Percentiles rank a stretch among this genome's conserved stretches.
Conservation (phyloP, 2,888 invertebrate species). For the Polydrusus tereticollis region DNA sequence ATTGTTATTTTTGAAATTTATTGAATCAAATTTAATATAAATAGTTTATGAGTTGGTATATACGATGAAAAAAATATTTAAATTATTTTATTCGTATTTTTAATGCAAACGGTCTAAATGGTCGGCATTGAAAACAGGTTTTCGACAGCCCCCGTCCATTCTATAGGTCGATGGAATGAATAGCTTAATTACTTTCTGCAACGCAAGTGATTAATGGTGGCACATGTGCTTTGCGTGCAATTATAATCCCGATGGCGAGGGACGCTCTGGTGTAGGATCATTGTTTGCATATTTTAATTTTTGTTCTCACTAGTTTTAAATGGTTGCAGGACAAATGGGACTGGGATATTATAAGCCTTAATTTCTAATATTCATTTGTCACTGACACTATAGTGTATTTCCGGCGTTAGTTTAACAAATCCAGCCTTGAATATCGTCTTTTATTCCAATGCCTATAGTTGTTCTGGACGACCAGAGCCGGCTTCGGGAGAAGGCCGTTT, state of each 20-base stretch:
- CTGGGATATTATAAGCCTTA: background rate
- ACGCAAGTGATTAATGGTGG: constrained; percentile 50
- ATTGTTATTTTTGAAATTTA: no score
- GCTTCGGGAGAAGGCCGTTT: no score
- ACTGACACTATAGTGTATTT: no score
- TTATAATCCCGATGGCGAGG: constrained; percentile 56
- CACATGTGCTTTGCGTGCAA: constrained; percentile 60
- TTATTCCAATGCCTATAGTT: no score
- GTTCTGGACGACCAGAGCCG: no score
- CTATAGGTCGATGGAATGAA: constrained; percentile 60
- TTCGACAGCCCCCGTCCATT: constrained; percentile 24
- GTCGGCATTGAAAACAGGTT: constrained; percentile 5
- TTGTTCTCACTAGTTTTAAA: constrained; percentile 53
- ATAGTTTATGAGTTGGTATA: background rate
- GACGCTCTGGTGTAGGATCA: constrained; percentile 23
- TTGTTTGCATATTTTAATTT: constrained; percentile 59
- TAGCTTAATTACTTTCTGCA: constrained; percentile 64
- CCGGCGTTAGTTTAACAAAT: no score
- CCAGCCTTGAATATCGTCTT: no score
- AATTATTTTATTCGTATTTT: background rate
- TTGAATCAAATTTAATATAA: no score
- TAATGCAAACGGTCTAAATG: background rate
- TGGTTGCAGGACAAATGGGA: background rate
- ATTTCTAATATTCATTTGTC: constrained; percentile 13
- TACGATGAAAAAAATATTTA: background rate